A percentile compares a stretch with the other conserved stretches of the same genome.
These are phyloP conservation scores for Vanessa tameamea DNA, from an alignment of 1,140 invertebrate species.

Conservation along the genomic window DNA sequence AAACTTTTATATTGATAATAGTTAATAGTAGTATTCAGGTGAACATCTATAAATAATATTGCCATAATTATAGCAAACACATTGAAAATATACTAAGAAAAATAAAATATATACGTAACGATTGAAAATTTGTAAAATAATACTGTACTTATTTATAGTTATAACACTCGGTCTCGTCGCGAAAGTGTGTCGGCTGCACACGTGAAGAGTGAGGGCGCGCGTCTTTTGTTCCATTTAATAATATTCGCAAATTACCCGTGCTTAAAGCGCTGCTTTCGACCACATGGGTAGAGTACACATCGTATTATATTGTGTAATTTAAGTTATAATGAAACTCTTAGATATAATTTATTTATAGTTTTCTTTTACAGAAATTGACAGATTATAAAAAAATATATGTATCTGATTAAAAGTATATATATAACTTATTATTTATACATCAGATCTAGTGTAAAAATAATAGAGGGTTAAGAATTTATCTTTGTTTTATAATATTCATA, in stretches of 20 bases:
- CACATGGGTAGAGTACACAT: conserved; percentile 4
- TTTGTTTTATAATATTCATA: no score
- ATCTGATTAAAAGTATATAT: no score
- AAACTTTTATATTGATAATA: no score
- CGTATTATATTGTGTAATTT: not conserved
- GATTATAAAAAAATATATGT: no score
- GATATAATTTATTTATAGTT: no score
- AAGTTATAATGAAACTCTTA: no score
- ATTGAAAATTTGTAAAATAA: not conserved
- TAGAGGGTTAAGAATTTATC: no score
- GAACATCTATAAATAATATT: no score
- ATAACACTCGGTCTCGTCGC: not conserved
- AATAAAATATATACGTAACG: not conserved
- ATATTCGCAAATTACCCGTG: conserved; percentile 59
- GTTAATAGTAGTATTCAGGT: no score
- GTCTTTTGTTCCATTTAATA: conserved; percentile 51
- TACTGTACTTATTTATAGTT: not conserved
- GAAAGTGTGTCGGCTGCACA: conserved; percentile 24
- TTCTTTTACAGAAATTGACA: no score
- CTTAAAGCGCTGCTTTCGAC: conserved; percentile 18
- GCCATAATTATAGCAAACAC: not conserved
- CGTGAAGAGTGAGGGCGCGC: conserved; percentile 17
- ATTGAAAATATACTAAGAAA: not conserved
- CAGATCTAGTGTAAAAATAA: no score
- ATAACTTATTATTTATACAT: no score